phyloP scores from a whole-genome alignment of 2,888 invertebrate species.

The Hyalella azteca region DNA sequence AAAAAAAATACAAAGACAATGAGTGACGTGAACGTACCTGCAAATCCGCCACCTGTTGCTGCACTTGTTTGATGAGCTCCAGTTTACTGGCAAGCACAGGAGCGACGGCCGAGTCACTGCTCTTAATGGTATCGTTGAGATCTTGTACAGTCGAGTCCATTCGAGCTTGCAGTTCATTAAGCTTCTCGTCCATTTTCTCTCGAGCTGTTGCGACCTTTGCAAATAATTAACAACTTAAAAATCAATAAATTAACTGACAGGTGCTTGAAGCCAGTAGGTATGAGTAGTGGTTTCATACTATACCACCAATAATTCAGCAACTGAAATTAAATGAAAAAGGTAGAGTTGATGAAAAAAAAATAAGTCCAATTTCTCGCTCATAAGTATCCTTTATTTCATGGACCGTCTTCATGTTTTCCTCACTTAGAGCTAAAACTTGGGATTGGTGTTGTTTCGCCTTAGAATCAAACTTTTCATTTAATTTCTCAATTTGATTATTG shows the following conservation, averaged over 20 bases:
- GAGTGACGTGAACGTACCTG: slow-evolving; percentile 60
- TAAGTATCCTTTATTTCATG: slow-evolving; percentile 72
- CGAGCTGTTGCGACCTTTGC: slow-evolving; percentile 61
- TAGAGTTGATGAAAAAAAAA: no score
- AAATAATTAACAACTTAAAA: no score
- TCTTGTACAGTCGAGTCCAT: slow-evolving; percentile 59
- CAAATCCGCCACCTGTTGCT: slow-evolving; percentile 59
- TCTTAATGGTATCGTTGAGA: slow-evolving; percentile 51
- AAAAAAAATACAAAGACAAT: no score
- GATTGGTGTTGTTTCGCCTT: not conserved
- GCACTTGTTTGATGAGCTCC: slow-evolving; percentile 56
- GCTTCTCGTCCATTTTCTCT: slow-evolving; percentile 62
- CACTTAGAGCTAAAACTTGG: slow-evolving; percentile 67
- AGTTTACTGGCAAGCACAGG: slow-evolving; percentile 48
- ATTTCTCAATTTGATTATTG: not conserved
- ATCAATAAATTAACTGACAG: no score
- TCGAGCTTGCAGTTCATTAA: slow-evolving; percentile 62
- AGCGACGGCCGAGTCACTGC: slow-evolving; percentile 39
- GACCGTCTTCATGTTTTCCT: slow-evolving; percentile 72
- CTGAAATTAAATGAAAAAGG: no score
- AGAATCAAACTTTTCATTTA: not conserved
- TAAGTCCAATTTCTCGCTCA: no score
- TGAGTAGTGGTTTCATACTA: no score
- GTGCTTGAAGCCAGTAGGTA: no score
- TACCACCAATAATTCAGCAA: no score